These are phyloP conservation scores for Meliscaeva auricollis DNA, from an alignment of 2,888 invertebrate genomes.

Conservation along the genomic window DNA sequence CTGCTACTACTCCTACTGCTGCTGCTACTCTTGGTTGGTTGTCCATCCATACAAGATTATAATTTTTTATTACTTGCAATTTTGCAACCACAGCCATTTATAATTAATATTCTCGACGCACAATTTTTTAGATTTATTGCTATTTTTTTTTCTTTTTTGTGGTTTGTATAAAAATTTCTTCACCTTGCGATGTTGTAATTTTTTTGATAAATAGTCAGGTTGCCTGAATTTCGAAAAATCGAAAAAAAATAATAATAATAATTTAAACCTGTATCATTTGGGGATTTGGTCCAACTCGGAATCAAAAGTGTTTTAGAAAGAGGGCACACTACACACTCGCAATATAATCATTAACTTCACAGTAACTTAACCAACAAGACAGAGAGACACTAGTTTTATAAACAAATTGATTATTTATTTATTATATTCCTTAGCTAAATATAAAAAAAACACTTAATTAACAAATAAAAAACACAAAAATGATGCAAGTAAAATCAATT, in stretches of 20 bases:
- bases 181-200: background rate
- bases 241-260: no score
- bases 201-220: background rate
- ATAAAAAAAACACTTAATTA: constrained; percentile 23
- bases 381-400: background rate
- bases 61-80: constrained; percentile 5
- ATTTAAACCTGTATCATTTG: no score
- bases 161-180: background rate
- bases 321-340: no score
- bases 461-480: constrained; percentile 12
- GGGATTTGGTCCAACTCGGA: no score
- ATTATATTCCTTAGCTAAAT: background rate
- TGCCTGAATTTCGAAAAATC: no score
- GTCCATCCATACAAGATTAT: constrained; percentile 7
- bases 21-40: background rate
- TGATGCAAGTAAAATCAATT: constrained; percentile 15
- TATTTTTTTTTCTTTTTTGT: no score
- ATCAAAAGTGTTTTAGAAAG: no score
- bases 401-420: background rate
- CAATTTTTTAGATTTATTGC: background rate
- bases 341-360: no score
- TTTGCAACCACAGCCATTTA: constrained; percentile 18
- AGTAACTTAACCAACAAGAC: background rate
- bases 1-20: constrained; percentile 4
- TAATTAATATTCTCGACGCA: background rate